Evolutionary conservation across 2,888 invertebrate species (phyloP).

Genomic region (Strigamia crassipes): DNA sequence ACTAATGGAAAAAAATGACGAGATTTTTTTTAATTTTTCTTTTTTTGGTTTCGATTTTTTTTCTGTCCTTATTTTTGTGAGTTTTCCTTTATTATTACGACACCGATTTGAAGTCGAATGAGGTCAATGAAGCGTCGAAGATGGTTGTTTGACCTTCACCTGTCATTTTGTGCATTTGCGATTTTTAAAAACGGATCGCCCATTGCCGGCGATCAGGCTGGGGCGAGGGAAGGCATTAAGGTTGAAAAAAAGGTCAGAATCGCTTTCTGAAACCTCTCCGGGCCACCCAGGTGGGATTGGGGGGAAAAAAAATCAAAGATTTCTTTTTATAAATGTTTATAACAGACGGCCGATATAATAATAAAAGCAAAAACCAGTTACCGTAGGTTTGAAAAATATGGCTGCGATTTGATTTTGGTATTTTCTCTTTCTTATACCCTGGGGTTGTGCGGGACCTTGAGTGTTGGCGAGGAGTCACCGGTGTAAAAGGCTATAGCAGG

Average conservation of each 20-base stretch:
- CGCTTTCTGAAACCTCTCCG: neutral
- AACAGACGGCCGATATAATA: neutral
- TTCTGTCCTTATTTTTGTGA: neutral
- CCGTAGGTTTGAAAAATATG: neutral
- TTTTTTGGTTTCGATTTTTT: too few relatives aligned
- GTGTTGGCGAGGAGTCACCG: neutral
- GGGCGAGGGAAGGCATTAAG: slow-evolving; percentile 5
- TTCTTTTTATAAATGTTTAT: neutral
- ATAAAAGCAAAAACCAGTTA: neutral
- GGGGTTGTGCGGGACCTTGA: slow-evolving; percentile 15
- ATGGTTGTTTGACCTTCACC: slow-evolving; percentile 1
- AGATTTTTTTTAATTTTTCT: neutral
- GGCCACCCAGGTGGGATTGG: slow-evolving; percentile 33
- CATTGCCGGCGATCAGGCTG: neutral
- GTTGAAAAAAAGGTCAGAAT: slow-evolving; percentile 25
- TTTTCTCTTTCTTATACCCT: slow-evolving; percentile 14
- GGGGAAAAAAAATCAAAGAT: neutral
- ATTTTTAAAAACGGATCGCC: slow-evolving; percentile 28
- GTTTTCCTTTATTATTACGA: neutral
- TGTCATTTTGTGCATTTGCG: neutral
- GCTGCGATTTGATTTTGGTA: slow-evolving; percentile 8
- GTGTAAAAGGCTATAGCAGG: neutral
- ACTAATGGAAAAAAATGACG: neutral
- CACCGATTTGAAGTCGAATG: neutral
- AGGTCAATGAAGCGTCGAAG: slow-evolving; percentile 18